Percentiles rank a stretch among this genome's conserved stretches.
These are phyloP conservation scores for Pristionchus mayeri DNA, from an alignment of 2,888 invertebrate genomes.

Conservation along the genomic window DNA sequence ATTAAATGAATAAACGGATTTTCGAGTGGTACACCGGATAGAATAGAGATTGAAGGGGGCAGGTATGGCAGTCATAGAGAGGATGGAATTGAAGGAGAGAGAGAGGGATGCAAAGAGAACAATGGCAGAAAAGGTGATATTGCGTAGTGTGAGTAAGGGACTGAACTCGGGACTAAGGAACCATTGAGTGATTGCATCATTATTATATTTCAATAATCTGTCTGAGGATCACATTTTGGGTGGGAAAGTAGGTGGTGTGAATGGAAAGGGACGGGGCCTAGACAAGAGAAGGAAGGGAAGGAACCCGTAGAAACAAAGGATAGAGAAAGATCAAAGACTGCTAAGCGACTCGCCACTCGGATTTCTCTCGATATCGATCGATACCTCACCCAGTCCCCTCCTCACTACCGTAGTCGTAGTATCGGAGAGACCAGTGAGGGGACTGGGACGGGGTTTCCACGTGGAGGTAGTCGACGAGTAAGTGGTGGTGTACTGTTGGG, in stretches of 20 bases:
- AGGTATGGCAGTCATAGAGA: too few relatives aligned
- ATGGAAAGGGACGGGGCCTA: background rate
- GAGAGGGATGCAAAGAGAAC: background rate
- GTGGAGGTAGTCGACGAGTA: background rate
- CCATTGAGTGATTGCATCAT: background rate
- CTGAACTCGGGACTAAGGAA: background rate
- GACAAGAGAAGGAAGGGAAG: slow-evolving; percentile 24
- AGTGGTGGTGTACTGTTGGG: slow-evolving; percentile 30
- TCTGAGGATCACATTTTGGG: background rate
- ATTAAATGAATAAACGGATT: slow-evolving; percentile 30
- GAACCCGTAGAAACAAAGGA: slow-evolving; percentile 28
- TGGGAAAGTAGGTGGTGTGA: slow-evolving; percentile 22
- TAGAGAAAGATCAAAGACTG: slow-evolving; percentile 45
- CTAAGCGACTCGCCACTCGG: slow-evolving; percentile 45
- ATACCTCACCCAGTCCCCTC: slow-evolving; percentile 15
- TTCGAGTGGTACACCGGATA: slow-evolving; percentile 14
- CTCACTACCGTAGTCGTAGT: slow-evolving; percentile 46
- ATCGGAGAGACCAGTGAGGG: slow-evolving; percentile 41
- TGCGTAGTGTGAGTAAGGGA: background rate
- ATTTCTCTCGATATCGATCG: slow-evolving; percentile 47
- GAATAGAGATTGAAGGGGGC: background rate
- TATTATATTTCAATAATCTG: slow-evolving; percentile 5
- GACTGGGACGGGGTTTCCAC: slow-evolving; percentile 43
- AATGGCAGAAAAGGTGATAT: slow-evolving; percentile 23
- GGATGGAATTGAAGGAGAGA: background rate